Evolutionary conservation across 2,888 invertebrate species (phyloP).

Genomic region (Choristoneura rosaceana): DNA sequence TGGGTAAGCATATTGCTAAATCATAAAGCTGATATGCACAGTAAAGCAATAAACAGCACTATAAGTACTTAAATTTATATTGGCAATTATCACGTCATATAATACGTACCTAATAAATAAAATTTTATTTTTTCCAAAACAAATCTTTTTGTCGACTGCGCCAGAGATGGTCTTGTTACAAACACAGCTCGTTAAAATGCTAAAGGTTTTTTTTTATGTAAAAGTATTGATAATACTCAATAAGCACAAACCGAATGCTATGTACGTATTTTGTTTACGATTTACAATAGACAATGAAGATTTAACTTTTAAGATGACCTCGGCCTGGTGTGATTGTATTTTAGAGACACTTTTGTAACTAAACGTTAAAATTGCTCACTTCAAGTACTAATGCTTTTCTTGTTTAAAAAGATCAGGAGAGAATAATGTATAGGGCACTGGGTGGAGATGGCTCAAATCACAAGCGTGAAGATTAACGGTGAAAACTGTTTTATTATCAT

Average conservation of each 20-base stretch:
- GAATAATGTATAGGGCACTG: no score
- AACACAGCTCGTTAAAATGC: no score
- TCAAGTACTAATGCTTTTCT: no score
- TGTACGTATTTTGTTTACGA: neutral
- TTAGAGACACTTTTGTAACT: neutral
- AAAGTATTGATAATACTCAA: neutral
- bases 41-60: neutral
- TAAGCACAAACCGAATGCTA: neutral
- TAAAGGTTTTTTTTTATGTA: no score
- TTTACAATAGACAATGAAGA: slow-evolving; percentile 4
- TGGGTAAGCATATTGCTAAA: neutral
- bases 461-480: no score
- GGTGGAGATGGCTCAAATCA: no score
- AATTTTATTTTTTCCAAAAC: no score
- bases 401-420: no score
- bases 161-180: no score
- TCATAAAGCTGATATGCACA: slow-evolving; percentile 1
- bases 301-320: slow-evolving; percentile 3
- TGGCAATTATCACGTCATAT: neutral
- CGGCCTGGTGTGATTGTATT: neutral
- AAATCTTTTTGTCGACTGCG: no score
- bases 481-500: no score
- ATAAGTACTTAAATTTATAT: neutral
- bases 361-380: no score
- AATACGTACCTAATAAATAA: neutral